These are phyloP conservation scores for Melanerpes aurifrons DNA, from an alignment of 2,113 vertebrate species.

Conservation along the genomic window DNA sequence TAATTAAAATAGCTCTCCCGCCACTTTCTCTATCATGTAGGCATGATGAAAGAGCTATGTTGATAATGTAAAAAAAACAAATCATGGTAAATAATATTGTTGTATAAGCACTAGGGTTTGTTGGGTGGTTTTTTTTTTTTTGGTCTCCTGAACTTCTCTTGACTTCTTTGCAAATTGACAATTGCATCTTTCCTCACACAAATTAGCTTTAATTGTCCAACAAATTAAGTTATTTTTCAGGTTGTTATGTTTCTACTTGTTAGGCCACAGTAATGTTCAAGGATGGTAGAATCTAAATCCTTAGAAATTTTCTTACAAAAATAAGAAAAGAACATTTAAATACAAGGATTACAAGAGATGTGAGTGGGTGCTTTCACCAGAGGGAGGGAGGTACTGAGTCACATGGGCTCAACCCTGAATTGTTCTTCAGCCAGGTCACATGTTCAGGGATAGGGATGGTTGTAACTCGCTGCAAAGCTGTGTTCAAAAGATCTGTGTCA, in stretches of 20 bases:
- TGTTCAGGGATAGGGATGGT: too few relatives aligned
- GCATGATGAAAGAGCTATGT: slow-evolving; percentile 1
- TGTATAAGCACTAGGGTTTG: neutral
- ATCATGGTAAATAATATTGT: slow-evolving; percentile 34
- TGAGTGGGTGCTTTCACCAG: neutral
- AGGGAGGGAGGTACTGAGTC: too few relatives aligned
- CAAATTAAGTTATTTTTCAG: neutral
- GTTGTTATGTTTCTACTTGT: neutral
- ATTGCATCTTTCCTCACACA: neutral
- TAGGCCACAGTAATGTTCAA: neutral
- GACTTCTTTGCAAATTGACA: neutral
- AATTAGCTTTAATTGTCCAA: neutral
- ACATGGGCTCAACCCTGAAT: too few relatives aligned
- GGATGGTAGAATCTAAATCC: neutral
- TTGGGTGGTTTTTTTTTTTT: neutral
- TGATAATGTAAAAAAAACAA: slow-evolving; percentile 37
- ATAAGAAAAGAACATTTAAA: neutral
- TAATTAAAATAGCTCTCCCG: slow-evolving; percentile 65
- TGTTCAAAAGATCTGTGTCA: too few relatives aligned
- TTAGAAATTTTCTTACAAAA: neutral
- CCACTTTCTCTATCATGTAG: slow-evolving; percentile 38
- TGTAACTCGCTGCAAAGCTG: too few relatives aligned
- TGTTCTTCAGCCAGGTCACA: too few relatives aligned
- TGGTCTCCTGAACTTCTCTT: neutral
- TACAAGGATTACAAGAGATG: neutral